phyloP scores from a whole-genome alignment of 2,113 vertebrate genomes.

The Dromas ardeola region DNA sequence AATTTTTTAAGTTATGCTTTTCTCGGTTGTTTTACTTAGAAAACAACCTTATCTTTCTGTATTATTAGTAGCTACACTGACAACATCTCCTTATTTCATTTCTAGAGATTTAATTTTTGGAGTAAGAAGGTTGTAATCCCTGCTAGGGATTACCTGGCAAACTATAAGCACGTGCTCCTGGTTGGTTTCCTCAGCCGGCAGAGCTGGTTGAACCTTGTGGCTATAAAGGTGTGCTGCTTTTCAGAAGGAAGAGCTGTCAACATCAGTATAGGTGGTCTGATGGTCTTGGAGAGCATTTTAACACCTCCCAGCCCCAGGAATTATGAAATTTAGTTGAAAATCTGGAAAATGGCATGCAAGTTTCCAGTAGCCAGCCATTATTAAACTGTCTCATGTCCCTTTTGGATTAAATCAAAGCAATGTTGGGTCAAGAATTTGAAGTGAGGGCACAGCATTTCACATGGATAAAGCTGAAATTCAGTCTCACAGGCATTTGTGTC shows the following conservation, averaged over 20 bases:
- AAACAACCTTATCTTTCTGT: not conserved
- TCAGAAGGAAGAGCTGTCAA: not conserved
- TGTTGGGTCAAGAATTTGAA: not conserved
- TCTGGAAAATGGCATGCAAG: not conserved
- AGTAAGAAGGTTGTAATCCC: not conserved
- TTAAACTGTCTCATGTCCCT: not conserved
- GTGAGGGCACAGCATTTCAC: not conserved
- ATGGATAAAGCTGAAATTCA: not conserved
- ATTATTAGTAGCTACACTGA: not conserved
- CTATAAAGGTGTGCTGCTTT: not conserved
- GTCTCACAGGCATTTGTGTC: not conserved
- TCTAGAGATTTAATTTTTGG: not conserved
- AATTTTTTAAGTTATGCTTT: not conserved
- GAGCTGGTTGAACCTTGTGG: not conserved
- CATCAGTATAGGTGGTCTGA: not conserved
- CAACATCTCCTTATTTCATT: not conserved
- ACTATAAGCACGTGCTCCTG: not conserved
- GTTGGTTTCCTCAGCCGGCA: not conserved
- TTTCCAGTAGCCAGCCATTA: not conserved
- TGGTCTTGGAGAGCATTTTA: not conserved
- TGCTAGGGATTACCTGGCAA: not conserved
- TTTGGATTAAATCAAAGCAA: not conserved
- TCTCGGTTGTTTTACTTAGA: not conserved
- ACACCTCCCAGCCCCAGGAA: not conserved
- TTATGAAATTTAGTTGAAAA: not conserved